Base-by-base conservation (phyloP, 2,888 invertebrate species). In the Sthenelais limicola region DNA sequence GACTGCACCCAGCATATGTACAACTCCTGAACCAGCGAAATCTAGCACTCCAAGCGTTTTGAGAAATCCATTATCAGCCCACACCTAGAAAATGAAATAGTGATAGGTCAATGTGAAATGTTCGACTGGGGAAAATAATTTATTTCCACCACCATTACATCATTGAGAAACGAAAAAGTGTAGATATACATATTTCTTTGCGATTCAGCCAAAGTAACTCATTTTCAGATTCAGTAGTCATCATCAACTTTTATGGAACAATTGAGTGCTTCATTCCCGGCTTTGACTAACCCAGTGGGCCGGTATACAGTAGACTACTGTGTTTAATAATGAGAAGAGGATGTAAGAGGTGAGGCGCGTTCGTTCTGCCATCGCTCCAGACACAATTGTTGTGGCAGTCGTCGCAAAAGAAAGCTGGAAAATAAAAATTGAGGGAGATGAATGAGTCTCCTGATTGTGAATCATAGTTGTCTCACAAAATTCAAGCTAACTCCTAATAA, bases 301-400 rank as follows among this genome's bases (percentile, higher is more conserved):
- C 0, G 97, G 96, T 74, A 97, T 91, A 84, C 96, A 95, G 88
- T 96, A 97, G 9, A 96, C 94, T 1, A 93, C 90, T 0, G 96
- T 96, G 84, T 97, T 97, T 26, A 95, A 86, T 69, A 95, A 91
- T 0, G 96, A 96, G 88, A 95, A 96, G 24, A 96, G 76, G 81
- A 96, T 96, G 85, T 97, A 97, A 0, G 96, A 95, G 83, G 93
- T 93, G 88, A 97, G 78, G 66, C 80, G 82, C 26, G 83, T 84
- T 93, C 96, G 91, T 87, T 97, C 97, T 0, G 96, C 96, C 94
- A 97, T 96, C 4, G 96, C 95, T 0, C 97, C 62, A n/a, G 74
- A 35, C 62, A 71, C 24, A 56, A 52, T 56, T 4, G 72, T 72
- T 5, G 68, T 68, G 24, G 72, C 72, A 3, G 72, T 73, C 26